phyloP scores from a whole-genome alignment of 2,888 invertebrate genomes.

The Alentia gelatinosa region DNA sequence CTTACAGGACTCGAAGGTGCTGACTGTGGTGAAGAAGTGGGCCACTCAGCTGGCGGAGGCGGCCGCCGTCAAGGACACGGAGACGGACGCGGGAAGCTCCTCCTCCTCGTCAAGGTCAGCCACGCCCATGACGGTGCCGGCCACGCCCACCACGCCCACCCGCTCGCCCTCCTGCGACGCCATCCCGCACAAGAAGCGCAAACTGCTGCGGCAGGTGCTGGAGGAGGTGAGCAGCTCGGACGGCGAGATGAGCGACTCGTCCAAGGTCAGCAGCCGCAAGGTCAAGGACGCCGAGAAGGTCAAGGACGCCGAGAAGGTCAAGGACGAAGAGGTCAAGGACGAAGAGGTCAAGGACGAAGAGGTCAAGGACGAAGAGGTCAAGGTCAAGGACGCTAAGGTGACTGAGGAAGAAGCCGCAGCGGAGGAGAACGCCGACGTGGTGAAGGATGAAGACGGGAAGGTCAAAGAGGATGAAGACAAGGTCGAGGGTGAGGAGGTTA shows the following conservation, averaged over 20 bases:
- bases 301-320: neutral
- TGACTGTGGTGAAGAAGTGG: slow-evolving; percentile 92
- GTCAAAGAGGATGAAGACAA: slow-evolving; percentile 68
- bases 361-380: slow-evolving; percentile 62
- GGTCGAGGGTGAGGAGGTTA: slow-evolving; percentile 63
- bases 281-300: neutral
- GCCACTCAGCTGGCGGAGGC: slow-evolving; percentile 77
- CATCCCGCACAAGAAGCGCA: slow-evolving; percentile 63
- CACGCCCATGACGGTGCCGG: neutral
- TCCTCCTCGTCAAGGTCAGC: slow-evolving; percentile 26
- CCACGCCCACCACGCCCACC: neutral
- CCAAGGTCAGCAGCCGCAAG: slow-evolving; percentile 10
- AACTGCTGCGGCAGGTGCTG: slow-evolving; percentile 57
- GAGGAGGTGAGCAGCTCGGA: slow-evolving; percentile 70
- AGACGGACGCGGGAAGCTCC: neutral
- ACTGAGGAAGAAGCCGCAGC: too few relatives aligned
- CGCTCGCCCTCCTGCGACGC: neutral
- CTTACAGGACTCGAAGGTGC: slow-evolving; percentile 90
- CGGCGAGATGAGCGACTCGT: slow-evolving; percentile 70
- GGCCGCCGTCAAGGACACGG: neutral
- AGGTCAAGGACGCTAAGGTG: too few relatives aligned
- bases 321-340: slow-evolving; percentile 59
- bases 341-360: slow-evolving; percentile 61
- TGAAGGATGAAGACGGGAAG: slow-evolving; percentile 68
- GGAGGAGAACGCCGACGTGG: slow-evolving; percentile 65